These are phyloP conservation scores for Paraplagusia blochii DNA, from an alignment of 2,113 vertebrate species.

Conservation along the genomic window DNA sequence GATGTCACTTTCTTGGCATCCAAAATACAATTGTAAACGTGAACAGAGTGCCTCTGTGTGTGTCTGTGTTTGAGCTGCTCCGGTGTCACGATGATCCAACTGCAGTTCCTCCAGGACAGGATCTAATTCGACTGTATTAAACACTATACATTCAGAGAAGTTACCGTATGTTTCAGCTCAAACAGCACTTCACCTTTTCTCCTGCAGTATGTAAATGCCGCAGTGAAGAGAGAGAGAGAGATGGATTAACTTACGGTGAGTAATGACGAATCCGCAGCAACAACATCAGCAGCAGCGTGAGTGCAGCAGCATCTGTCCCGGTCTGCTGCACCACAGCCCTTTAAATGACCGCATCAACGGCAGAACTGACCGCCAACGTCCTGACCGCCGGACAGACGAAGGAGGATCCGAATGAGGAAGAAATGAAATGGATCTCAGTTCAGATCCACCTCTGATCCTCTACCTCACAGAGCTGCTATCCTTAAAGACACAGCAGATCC, in stretches of 20 bases:
- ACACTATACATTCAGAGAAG: background rate
- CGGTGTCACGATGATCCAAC: too few species aligned
- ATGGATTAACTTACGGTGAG: conserved; percentile 26
- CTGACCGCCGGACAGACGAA: too few species aligned
- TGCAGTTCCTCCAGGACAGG: too few species aligned
- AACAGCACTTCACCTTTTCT: background rate
- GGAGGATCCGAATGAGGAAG: conserved; percentile 1
- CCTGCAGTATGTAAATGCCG: conserved; percentile 43
- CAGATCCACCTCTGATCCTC: conserved; percentile 15
- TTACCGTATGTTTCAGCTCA: background rate
- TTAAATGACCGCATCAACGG: background rate
- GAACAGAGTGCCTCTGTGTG: background rate
- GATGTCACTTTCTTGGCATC: conserved; percentile 25
- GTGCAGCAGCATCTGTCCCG: background rate
- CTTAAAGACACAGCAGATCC: conserved; percentile 63
- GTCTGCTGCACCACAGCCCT: conserved; percentile 19
- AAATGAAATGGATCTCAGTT: background rate
- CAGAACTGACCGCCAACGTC: background rate
- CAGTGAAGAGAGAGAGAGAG: conserved; percentile 52
- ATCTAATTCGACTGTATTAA: background rate
- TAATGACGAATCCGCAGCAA: conserved; percentile 33
- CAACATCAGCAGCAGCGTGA: background rate
- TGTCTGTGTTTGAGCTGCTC: background rate
- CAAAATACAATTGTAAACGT: background rate
- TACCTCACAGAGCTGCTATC: conserved; percentile 14